Evolutionary conservation across 2,113 vertebrate species (phyloP), one percentile per base, ranked within the genome.

Genomic region (Colistium nudipinnis): DNA sequence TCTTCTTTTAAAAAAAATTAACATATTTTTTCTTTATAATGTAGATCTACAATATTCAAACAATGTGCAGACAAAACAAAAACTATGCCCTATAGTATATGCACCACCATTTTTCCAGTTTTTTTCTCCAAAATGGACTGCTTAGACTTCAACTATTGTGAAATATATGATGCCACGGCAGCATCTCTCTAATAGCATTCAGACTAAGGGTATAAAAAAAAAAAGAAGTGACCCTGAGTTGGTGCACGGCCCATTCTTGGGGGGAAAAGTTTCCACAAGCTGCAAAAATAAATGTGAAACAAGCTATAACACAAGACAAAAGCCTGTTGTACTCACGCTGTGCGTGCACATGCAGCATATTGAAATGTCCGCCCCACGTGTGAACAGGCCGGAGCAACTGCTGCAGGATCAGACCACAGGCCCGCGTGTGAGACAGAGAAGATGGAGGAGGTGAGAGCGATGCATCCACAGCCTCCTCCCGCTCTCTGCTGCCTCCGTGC

Each of bases 151-250:
- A 38, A 7, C 33, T 45, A 2, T 28, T 24, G 2, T 44, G 7
- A 60, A 2, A 48, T 22, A 43, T 61, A 53, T 12, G 36, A 52
- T 43, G 27, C 28, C 43, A 56, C n/a, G 43, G 31, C 51, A 24
- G 27, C 62, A 30, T 53, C 35, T 76, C 5, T n/a, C 5, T 16
- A 3, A 35, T 24, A 44, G 38, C 24, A 30, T 68, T 39, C 31
- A 76, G 49, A 72, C 39, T 6, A 0, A 56, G 38, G 74, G 45
- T 16, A 45, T 75, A 71, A 25, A 30, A 12, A 80, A 54, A 22
- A 7, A 35, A 38, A 65, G n/a, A 43, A 17, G 19, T n/a, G 49
- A 81, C 63, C 83, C 83, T 80, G 86, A 87, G 82, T 62, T 77
- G 62, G 53, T 41, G 16, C 33, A 4, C 43, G 61, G 70, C 4